A percentile compares a stretch with the other conserved stretches of the same genome.
Conservation (phyloP, 2,797 vertebrate genomes). For the Melopsittacus undulatus region DNA sequence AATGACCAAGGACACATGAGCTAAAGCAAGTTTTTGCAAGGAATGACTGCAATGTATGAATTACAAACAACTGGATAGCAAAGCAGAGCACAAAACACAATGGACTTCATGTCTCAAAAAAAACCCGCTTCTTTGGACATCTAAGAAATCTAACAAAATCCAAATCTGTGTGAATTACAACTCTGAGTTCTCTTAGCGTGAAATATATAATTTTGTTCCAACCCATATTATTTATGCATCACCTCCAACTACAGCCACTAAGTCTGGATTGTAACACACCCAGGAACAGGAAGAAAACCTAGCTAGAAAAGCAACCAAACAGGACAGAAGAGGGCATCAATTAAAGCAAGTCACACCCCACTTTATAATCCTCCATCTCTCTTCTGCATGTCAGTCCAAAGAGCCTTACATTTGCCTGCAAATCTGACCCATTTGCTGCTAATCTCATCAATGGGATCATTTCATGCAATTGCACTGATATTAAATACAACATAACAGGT, state of each 20-base stretch:
- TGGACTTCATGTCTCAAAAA: not conserved
- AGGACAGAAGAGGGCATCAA: not conserved
- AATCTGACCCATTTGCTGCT: not conserved
- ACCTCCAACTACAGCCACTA: not conserved
- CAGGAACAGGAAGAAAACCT: not conserved
- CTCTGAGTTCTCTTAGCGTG: not conserved
- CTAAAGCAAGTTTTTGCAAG: not conserved
- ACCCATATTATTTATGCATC: not conserved
- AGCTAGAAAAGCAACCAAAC: constrained; percentile 8
- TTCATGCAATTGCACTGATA: not conserved
- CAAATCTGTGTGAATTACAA: not conserved
- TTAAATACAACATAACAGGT: not conserved
- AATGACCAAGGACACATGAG: not conserved
- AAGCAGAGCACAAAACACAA: not conserved
- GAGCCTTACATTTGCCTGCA: not conserved
- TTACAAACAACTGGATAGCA: not conserved
- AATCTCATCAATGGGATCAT: not conserved
- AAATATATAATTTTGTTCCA: not conserved
- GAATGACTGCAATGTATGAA: not conserved
- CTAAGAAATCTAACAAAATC: not conserved
- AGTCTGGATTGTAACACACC: not conserved
- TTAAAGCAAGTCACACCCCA: not conserved
- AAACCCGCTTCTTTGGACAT: not conserved
- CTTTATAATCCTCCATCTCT: not conserved
- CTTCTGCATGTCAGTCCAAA: not conserved